A percentile compares a stretch with the other conserved stretches of the same genome.
These are phyloP conservation scores for Salarias fasciatus DNA, from an alignment of 2,797 vertebrate genomes.

Conservation along the genomic window DNA sequence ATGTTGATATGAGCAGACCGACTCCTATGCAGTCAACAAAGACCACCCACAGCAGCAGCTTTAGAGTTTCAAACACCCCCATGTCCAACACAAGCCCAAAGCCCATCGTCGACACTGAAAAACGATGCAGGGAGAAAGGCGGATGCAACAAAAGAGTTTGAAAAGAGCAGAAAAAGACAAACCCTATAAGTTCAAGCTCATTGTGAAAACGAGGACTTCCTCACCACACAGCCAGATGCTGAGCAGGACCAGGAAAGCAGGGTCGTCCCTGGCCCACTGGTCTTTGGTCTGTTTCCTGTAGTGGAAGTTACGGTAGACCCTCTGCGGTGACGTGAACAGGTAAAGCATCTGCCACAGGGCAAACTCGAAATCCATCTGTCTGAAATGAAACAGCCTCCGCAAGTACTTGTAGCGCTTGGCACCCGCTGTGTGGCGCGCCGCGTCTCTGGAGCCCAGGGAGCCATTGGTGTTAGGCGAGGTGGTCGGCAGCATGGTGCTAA, in stretches of 20 bases:
- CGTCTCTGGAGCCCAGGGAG: constrained; percentile 82
- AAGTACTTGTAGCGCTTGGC: constrained; percentile 98
- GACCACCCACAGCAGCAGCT: constrained; percentile 96
- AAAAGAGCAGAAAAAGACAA: neutral
- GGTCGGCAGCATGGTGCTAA: constrained; percentile 91
- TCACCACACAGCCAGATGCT: constrained; percentile 94
- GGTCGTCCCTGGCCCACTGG: constrained; percentile 98
- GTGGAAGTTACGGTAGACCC: constrained; percentile 98
- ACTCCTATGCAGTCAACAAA: constrained; percentile 97
- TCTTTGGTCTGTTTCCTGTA: constrained; percentile 99
- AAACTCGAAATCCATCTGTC: constrained; percentile 98
- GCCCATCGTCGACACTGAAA: constrained; percentile 92
- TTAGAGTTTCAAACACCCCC: constrained; percentile 92
- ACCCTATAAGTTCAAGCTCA: no score
- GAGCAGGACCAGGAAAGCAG: constrained; percentile 94
- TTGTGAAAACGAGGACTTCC: neutral
- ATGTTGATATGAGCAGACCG: constrained; percentile 93
- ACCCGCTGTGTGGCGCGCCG: constrained; percentile 92
- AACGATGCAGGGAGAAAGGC: neutral
- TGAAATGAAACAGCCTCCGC: constrained; percentile 90
- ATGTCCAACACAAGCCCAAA: constrained; percentile 96
- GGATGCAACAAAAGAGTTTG: neutral
- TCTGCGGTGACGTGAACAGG: constrained; percentile 95
- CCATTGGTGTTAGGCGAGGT: constrained; percentile 85
- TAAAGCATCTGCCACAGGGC: constrained; percentile 98